These are phyloP conservation scores for Epicampocera succincta DNA, from an alignment of 2,888 invertebrate species.

Conservation along the genomic window DNA sequence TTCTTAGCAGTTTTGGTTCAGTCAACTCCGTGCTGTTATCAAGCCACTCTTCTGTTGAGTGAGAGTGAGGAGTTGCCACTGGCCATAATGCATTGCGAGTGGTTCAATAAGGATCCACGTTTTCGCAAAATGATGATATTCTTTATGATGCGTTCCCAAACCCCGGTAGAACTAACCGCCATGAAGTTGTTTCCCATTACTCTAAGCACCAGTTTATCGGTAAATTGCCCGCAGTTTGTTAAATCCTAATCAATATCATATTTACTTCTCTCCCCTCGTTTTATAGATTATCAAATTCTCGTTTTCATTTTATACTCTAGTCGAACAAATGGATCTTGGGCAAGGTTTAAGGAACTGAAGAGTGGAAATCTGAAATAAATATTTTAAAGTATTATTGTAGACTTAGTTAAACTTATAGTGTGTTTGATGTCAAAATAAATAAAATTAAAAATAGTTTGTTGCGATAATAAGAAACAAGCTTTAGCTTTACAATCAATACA, in stretches of 20 bases:
- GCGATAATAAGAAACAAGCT: too few relatives aligned
- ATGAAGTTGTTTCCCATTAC: constrained; percentile 71
- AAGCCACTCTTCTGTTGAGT: constrained; percentile 63
- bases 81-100: constrained; percentile 70
- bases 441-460: too few relatives aligned
- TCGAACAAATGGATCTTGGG: constrained; percentile 52
- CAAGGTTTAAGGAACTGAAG: constrained; percentile 12
- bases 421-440: too few relatives aligned
- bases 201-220: constrained; percentile 69
- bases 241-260: too few relatives aligned
- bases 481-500: too few relatives aligned
- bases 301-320: constrained; percentile 58
- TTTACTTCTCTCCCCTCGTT: neutral
- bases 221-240: constrained; percentile 38
- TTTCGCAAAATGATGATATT: constrained; percentile 68
- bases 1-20: constrained; percentile 65
- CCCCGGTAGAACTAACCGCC: constrained; percentile 59
- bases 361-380: too few relatives aligned
- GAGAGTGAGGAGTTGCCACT: constrained; percentile 63
- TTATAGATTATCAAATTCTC: constrained; percentile 64
- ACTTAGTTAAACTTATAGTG: too few relatives aligned
- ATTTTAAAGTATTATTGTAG: too few relatives aligned
- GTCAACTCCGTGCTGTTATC: constrained; percentile 68
- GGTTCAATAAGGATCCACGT: constrained; percentile 60
- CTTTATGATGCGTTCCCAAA: constrained; percentile 66